Base-by-base conservation (phyloP, 2,888 invertebrate genomes). In the Loripinus fragilis region DNA sequence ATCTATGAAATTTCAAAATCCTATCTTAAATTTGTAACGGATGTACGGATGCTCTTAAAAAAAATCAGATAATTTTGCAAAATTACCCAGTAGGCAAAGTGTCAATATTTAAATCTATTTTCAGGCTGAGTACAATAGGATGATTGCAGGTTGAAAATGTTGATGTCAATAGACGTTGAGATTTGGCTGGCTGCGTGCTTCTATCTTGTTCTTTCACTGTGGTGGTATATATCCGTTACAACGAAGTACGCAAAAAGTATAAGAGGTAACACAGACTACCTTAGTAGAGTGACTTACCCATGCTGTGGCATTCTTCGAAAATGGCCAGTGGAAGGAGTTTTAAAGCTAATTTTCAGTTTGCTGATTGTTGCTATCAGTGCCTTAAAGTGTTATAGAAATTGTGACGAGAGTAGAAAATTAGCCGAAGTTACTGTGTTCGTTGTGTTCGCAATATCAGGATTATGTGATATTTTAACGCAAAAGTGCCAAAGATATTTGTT, bases 171-270 rank as follows among this genome's bases (percentile, higher is more conserved):
- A 15, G 67, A 67, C 25, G 15, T 28, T 15, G 67, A 45, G n/a
- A 41, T 42, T 3, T 38, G 38, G 7, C 65, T 70, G 5, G 69
- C 77, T 7, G 69, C 41, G 30, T 17, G n/a, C 10, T 68, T 68
- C 64, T 77, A 77, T 45, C 48, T 70, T 17, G 20, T 73, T 8
- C 33, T 77, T 8, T 64, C 68, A n/a, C n/a, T 77, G 17, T 77
- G 77, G 77, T 77, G 77, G 77, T 68, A 64, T 50, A 20, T 77
- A 30, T 68, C 72, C 45, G 45, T 73, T 12, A 45, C 73, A 17
- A 73, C 50, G 41, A 69, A 50, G 41, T 73, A 77, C 48, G 68
- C 64, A 50, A 50, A 20, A 35, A 28, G 69, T 35, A 52, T 65
- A 17, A 48, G 70, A 20, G 55, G 42, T 0, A 45, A n/a, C 23